These are phyloP conservation scores for Trachops cirrhosus DNA, from an alignment of 2,797 vertebrate genomes.

Conservation along the genomic window DNA sequence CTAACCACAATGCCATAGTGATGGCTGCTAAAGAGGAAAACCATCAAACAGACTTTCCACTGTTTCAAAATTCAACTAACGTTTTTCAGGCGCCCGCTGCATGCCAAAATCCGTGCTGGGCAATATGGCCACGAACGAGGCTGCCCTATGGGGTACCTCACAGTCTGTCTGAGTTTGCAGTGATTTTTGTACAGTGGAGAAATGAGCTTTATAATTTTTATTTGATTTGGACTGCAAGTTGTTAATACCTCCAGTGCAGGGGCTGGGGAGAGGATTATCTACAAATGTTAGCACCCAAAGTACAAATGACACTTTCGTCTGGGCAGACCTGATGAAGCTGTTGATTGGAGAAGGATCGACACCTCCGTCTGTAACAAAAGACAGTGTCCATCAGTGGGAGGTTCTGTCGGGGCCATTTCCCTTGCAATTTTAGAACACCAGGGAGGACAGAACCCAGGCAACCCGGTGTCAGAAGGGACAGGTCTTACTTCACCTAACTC, in stretches of 20 bases:
- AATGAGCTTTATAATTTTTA: constrained; percentile 77
- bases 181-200: constrained; percentile 62
- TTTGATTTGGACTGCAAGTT: constrained; percentile 79
- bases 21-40: not conserved
- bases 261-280: constrained; percentile 37
- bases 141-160: not conserved
- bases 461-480: not conserved
- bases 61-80: not conserved
- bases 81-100: not conserved
- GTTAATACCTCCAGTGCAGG: constrained; percentile 76
- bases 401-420: not conserved
- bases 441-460: constrained; percentile 38
- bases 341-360: constrained; percentile 77
- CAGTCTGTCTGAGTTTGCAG: constrained; percentile 13
- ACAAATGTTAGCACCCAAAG: constrained; percentile 68
- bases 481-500: not conserved
- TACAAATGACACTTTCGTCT: constrained; percentile 72
- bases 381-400: constrained; percentile 58
- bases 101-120: not conserved
- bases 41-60: not conserved
- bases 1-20: not conserved
- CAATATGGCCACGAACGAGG: fast-evolving
- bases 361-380: constrained; percentile 75
- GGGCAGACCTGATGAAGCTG: constrained; percentile 75
- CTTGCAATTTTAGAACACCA: constrained; percentile 11